Percentiles rank a stretch among this genome's conserved stretches.
Conservation (phyloP, 2,888 invertebrate species). For the Chymomyza procnemis region DNA sequence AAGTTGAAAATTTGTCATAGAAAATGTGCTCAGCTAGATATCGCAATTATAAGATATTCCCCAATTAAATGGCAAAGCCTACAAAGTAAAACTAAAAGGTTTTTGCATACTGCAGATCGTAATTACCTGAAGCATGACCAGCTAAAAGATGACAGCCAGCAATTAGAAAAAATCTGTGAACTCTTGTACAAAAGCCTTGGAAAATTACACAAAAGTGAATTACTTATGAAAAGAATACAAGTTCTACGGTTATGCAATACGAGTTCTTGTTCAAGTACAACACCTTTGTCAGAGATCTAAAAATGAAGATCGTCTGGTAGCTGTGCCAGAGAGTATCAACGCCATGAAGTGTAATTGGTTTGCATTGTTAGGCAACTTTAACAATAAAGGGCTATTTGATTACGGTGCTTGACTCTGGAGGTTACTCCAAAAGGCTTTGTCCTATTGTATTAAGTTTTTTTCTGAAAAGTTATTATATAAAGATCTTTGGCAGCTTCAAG, state of each 20-base stretch:
- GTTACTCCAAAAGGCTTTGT: not conserved
- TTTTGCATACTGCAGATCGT: not conserved
- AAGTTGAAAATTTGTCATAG: not conserved
- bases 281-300: not conserved
- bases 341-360: not conserved
- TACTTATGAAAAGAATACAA: not conserved
- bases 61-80: not conserved
- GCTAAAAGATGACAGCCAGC: not conserved
- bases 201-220: not conserved
- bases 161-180: constrained; percentile 2
- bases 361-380: not conserved
- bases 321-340: not conserved
- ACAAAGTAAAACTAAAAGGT: not conserved
- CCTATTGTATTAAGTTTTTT: not conserved
- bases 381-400: not conserved
- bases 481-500: not conserved
- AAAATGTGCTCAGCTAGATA: not conserved
- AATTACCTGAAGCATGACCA: constrained; percentile 16
- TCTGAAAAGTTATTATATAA: not conserved
- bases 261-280: constrained; percentile 64
- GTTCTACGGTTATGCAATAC: constrained; percentile 47
- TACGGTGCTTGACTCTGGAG: not conserved
- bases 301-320: not conserved
- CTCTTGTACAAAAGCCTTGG: not conserved
- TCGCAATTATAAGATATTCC: not conserved